phyloP scores from a whole-genome alignment of 2,113 vertebrate genomes.

The Triplophysa tibetana region DNA sequence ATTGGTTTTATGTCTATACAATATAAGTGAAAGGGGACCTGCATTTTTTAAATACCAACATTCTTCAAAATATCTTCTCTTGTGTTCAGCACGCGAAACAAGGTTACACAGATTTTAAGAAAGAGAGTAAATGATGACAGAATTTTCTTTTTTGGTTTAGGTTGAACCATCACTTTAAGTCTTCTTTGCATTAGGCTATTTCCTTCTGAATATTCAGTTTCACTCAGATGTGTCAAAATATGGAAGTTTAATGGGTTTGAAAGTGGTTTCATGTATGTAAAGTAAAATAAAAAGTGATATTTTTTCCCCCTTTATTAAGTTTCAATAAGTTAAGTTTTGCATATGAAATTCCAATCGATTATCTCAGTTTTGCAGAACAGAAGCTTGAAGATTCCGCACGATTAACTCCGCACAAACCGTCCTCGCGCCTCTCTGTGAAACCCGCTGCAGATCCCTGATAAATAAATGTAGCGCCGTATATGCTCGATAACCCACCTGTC shows the following conservation, averaged over 20 bases:
- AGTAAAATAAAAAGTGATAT: not conserved
- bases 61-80: too few species aligned
- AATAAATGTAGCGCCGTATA: constrained; percentile 44
- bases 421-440: constrained; percentile 39
- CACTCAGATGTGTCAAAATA: not conserved
- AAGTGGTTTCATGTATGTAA: not conserved
- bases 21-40: too few species aligned
- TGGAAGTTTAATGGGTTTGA: not conserved
- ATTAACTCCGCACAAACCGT: constrained; percentile 48
- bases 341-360: constrained; percentile 59
- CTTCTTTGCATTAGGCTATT: not conserved
- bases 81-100: too few species aligned
- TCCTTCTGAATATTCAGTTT: not conserved
- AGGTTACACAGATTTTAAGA: too few species aligned
- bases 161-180: not conserved
- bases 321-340: not conserved
- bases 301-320: constrained; percentile 10
- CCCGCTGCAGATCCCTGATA: constrained; percentile 41
- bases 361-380: constrained; percentile 51
- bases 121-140: too few species aligned
- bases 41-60: too few species aligned
- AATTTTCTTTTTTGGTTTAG: too few species aligned
- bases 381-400: constrained; percentile 44
- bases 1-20: too few species aligned
- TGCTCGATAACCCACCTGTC: constrained; percentile 57